These are phyloP conservation scores for Carlito syrichta DNA, from an alignment of 2,113 vertebrate genomes.

Conservation along the genomic window DNA sequence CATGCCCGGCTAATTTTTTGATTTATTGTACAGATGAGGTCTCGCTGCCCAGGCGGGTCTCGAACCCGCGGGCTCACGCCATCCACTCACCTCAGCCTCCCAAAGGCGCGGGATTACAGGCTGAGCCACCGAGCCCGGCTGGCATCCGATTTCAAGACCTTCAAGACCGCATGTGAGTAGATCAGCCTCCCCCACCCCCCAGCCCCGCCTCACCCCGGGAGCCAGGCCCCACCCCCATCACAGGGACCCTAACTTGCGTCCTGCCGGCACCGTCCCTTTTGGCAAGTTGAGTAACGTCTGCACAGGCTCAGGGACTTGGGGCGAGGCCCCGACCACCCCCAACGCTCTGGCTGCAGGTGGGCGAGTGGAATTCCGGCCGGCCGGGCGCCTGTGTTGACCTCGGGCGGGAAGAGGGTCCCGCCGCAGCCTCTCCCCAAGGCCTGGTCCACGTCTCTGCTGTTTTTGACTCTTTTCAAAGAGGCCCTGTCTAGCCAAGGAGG, in stretches of 20 bases:
- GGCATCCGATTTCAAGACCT: no score
- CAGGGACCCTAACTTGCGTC: not conserved
- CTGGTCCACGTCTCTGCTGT: conserved; percentile 7
- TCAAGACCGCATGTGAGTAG: no score
- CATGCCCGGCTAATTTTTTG: no score
- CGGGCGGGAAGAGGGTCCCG: not conserved
- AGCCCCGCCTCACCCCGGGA: no score
- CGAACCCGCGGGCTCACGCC: no score
- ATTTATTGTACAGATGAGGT: no score
- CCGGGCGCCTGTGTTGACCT: not conserved
- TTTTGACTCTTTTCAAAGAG: conserved; percentile 55
- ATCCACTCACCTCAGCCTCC: no score
- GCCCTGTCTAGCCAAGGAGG: conserved; percentile 42
- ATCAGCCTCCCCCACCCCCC: no score
- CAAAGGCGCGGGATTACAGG: no score
- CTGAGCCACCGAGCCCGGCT: no score
- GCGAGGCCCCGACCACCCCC: fast-evolving
- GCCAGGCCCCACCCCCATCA: fast-evolving
- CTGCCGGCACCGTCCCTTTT: not conserved
- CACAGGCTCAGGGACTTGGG: not conserved
- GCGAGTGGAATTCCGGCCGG: not conserved
- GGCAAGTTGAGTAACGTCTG: fast-evolving
- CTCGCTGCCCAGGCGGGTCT: no score
- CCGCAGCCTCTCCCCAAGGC: not conserved
- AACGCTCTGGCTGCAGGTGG: not conserved